A percentile compares a stretch with the other conserved stretches of the same genome.
These are phyloP conservation scores for Cygnus buccinator DNA, from an alignment of 2,113 vertebrate genomes.

Conservation along the genomic window DNA sequence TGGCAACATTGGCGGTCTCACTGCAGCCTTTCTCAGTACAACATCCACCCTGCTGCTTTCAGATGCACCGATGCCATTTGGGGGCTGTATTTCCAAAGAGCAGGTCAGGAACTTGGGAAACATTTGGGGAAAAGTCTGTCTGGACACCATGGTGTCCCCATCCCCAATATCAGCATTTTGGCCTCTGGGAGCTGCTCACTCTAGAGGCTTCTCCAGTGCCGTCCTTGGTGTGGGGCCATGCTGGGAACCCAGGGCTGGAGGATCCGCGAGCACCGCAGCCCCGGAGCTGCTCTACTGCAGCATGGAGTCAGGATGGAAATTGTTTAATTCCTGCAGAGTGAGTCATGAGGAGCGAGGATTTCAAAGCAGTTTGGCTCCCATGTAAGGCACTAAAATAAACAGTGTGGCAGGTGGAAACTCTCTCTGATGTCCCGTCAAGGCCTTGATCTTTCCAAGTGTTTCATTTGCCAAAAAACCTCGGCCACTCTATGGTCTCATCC, in stretches of 20 bases:
- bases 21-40: not conserved
- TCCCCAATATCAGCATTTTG: not conserved
- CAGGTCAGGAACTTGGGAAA: fast-evolving
- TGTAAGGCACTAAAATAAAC: slow-evolving; percentile 69
- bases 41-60: fast-evolving
- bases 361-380: slow-evolving; percentile 68
- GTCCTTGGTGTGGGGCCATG: fast-evolving
- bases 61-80: fast-evolving
- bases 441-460: not conserved
- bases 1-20: fast-evolving
- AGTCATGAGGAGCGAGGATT: slow-evolving; percentile 52
- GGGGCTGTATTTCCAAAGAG: not conserved
- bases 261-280: not conserved
- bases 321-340: slow-evolving; percentile 62
- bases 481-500: slow-evolving; percentile 24
- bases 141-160: not conserved
- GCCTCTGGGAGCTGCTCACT: not conserved
- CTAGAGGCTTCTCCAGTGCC: not conserved
- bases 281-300: not conserved
- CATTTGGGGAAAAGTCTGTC: fast-evolving
- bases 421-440: slow-evolving; percentile 53
- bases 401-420: slow-evolving; percentile 69
- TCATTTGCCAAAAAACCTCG: not conserved
- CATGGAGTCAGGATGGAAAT: slow-evolving; percentile 39
- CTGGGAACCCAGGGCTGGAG: not conserved